Evolutionary conservation across 2,797 vertebrate genomes (phyloP).

Genomic region (Poeciliopsis paucimaculata): DNA sequence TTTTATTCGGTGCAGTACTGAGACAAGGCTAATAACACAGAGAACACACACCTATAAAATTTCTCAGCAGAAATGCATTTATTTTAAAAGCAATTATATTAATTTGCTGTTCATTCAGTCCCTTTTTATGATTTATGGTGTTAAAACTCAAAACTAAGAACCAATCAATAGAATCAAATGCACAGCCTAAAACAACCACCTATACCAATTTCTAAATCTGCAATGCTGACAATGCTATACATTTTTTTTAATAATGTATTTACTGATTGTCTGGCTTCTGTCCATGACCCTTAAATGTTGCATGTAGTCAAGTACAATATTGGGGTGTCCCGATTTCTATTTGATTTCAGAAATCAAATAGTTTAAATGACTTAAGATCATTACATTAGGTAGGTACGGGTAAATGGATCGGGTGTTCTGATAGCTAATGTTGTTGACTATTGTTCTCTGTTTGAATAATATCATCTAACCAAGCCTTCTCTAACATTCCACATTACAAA

Average conservation of each 20-base stretch:
- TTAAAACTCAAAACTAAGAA: neutral
- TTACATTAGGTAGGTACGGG: too few relatives aligned
- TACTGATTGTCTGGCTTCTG: neutral
- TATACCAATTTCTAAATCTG: neutral
- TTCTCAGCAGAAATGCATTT: constrained; percentile 9
- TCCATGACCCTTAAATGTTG: neutral
- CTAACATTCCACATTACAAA: too few relatives aligned
- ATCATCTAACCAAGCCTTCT: too few relatives aligned
- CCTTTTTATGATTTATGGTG: constrained; percentile 1
- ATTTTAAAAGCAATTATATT: constrained; percentile 8
- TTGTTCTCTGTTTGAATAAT: too few relatives aligned
- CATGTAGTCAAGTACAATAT: neutral
- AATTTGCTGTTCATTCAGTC: constrained; percentile 4
- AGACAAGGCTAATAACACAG: neutral
- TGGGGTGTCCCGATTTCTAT: neutral
- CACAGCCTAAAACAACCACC: neutral
- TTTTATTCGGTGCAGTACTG: constrained; percentile 12
- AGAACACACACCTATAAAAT: neutral
- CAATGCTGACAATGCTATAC: neutral
- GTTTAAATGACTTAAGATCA: too few relatives aligned
- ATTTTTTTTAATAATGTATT: neutral
- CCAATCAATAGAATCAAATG: neutral
- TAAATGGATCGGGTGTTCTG: too few relatives aligned
- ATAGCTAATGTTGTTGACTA: too few relatives aligned
- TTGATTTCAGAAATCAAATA: too few relatives aligned